Conservation (phyloP, 2,113 vertebrate genomes). For the Gopherus flavomarginatus region DNA sequence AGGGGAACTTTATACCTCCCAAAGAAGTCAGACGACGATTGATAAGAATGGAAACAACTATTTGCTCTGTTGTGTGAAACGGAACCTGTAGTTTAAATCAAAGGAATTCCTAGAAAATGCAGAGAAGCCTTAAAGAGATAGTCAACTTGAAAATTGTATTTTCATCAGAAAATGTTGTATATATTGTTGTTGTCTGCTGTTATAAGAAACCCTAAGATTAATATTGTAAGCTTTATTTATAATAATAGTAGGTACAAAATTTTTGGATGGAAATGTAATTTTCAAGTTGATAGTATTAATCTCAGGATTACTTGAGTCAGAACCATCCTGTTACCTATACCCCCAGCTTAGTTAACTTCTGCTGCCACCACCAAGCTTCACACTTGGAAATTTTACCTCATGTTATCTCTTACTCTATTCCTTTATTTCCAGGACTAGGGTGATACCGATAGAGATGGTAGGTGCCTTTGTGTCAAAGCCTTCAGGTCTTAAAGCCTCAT, state of each 20-base stretch:
- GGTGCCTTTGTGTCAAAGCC: neutral
- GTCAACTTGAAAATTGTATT: neutral
- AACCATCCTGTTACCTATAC: neutral
- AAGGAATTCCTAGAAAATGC: neutral
- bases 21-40: constrained; percentile 9
- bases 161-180: neutral
- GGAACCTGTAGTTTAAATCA: neutral
- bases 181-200: neutral
- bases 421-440: neutral
- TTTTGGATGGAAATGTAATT: no score
- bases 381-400: neutral
- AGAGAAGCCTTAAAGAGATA: neutral
- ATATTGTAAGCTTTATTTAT: neutral
- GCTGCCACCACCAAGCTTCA: neutral
- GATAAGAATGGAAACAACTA: neutral
- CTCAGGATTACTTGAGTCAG: neutral
- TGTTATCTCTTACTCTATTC: neutral
- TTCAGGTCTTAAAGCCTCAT: neutral
- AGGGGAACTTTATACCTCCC: constrained; percentile 12
- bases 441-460: neutral
- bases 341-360: neutral
- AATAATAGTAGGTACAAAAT: neutral
- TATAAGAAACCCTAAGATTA: neutral
- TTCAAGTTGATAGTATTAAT: neutral
- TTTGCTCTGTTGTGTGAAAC: accelerated